A percentile compares a stretch with the other conserved stretches of the same genome.
These are phyloP conservation scores for Zosterops lateralis DNA, from an alignment of 2,113 vertebrate species.

Conservation along the genomic window DNA sequence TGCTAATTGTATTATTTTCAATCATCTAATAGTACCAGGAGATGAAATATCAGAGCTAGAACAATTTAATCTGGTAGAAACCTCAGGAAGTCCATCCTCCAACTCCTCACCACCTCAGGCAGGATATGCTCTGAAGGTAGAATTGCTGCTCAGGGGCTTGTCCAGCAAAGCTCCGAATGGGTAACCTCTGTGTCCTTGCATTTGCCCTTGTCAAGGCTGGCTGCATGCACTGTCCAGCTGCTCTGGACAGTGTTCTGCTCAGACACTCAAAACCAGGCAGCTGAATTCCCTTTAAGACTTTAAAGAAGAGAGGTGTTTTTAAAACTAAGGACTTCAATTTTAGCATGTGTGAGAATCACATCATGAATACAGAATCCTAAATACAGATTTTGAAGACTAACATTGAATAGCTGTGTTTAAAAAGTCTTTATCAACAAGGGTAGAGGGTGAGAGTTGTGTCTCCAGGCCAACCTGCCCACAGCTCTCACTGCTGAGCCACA, in stretches of 20 bases:
- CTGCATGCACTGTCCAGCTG: neutral
- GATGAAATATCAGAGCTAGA: neutral
- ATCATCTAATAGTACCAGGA: neutral
- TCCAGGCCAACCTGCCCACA: neutral
- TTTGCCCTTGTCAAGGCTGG: neutral
- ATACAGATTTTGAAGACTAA: neutral
- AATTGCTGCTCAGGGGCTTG: neutral
- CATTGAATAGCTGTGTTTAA: neutral
- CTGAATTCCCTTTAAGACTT: neutral
- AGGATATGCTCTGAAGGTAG: neutral
- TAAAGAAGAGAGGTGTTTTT: neutral
- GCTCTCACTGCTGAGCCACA: neutral
- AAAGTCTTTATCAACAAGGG: neutral
- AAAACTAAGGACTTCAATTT: neutral
- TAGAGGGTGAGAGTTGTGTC: neutral
- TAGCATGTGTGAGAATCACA: neutral
- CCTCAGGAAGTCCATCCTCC: neutral
- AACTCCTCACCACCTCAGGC: neutral
- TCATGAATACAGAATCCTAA: neutral
- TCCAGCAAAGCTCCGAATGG: neutral
- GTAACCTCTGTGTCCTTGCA: neutral
- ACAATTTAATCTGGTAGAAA: neutral
- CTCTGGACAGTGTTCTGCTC: neutral
- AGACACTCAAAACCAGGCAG: neutral
- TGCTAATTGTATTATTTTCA: neutral